Base-by-base conservation (phyloP, 1,140 invertebrate species). In the Asbolus verrucosus region DNA sequence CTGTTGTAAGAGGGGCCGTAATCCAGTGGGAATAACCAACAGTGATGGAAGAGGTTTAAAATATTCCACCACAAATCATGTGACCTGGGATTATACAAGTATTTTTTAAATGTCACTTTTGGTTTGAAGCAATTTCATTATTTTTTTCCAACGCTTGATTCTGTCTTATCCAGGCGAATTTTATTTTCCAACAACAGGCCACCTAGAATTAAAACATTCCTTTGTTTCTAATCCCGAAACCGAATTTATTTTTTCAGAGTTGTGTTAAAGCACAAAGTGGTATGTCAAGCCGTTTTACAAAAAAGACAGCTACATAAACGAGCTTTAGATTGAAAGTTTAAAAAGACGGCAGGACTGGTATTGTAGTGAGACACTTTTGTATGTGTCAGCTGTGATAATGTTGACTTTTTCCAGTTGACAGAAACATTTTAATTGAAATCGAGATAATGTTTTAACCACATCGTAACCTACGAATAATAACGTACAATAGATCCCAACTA, bases 251-350 rank as follows among this genome's bases (percentile, higher is more conserved):
- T 36, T 36, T 36, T 11, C 33, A 11, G 33, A n/a, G 3, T 8
- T 36, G 33, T 36, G 6, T 11, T 36, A 36, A 36, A 36, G 2
- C 18, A 9, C n/a, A 13, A 19, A 46, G 11, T 54, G 11, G 46
- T 27, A 54, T 11, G 46, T 54, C 46, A 13, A 9, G 41, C 46
- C 14, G 11, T 27, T 11, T 2, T 2, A 11, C 24, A 18, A 43
- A 43, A 14, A 27, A 54, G 21, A 54, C 46, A 54, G 46, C 46
- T 27, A 27, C 46, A 54, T 13, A 54, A 54, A 54, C 46, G 27
- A 27, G 46, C 21, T 54, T 54, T 54, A 54, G 27, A 54, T 54
- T 54, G 21, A 24, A 54, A 54, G 27, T 54, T 54, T 54, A 54
- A 54, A 27, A 54, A 54, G 46, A 11, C 14, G 21, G 8, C 46